Base-by-base conservation (phyloP, 1,140 invertebrate species). In the Drosophila sulfurigaster region DNA sequence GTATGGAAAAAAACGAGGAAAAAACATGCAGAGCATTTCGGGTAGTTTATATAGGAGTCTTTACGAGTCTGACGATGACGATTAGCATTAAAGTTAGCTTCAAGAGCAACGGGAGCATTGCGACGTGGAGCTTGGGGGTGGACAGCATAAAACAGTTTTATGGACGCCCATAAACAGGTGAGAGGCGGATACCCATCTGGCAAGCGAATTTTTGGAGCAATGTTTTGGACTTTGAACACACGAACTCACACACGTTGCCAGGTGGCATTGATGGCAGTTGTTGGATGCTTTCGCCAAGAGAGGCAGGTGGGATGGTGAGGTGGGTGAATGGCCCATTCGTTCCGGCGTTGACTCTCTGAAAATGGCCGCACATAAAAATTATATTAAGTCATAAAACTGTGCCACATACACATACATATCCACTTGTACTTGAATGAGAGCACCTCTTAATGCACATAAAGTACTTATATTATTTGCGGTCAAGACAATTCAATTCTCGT, bases 321-420 rank as follows among this genome's bases (percentile, higher is more conserved):
- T 51, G 48, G 48, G 20, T 4, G 3, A 25, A 28, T 13, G 51
- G 5, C 28, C 7, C 49, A 56, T 56, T 45, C 52, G 49, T 56
- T 51, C 70, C 69, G 43, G 60, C 64, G 65, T 75, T 81, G 65
- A 71, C 71, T 79, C 60, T 69, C 35, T 72, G 54, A 67, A 85
- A 80, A 81, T 83, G 85, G 80, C 78, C 85, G 70, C 72, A 75
- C 85, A 88, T 88, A 88, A 89, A 88, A 88, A 88, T 83, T 83
- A 76, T 88, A 88, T 88, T 88, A 89, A 88, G 83, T 63, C 77
- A 83, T 88, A 89, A 88, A 88, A 82, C 69, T 43, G 64, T 43
- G 20, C 25, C n/a, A 32, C 28, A 52, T 8, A 25, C 41, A 32
- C 20, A 43, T 51, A 43, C 51, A 46, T 28, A 38, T 28, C 48